Conservation (phyloP, 2,797 vertebrate species). For the Poecilia gillii region DNA sequence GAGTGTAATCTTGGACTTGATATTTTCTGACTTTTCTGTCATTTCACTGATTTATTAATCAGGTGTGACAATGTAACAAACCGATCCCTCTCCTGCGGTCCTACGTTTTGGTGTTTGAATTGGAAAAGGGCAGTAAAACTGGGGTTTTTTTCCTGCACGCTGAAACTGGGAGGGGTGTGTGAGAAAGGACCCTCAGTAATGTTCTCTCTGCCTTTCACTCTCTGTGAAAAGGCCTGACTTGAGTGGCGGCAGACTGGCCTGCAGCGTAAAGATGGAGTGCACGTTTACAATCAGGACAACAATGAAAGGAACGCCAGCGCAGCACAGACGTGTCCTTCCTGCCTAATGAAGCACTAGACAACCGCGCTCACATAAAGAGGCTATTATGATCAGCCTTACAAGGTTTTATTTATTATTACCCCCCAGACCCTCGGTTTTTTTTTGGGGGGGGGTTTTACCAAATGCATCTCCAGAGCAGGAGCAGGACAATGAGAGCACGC, state of each 20-base stretch:
- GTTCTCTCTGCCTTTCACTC: constrained; percentile 56
- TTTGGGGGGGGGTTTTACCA: background rate
- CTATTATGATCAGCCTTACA: constrained; percentile 58
- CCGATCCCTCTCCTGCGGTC: constrained; percentile 26
- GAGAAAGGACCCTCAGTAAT: constrained; percentile 30
- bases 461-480: constrained; percentile 51
- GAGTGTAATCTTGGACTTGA: constrained; percentile 1
- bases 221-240: constrained; percentile 63
- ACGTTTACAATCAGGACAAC: constrained; percentile 69
- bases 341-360: constrained; percentile 72
- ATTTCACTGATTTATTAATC: constrained; percentile 11
- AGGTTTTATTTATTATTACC: constrained; percentile 61
- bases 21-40: background rate
- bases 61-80: constrained; percentile 19
- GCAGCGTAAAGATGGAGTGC: constrained; percentile 66
- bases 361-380: constrained; percentile 56
- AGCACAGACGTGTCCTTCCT: constrained; percentile 61
- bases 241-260: constrained; percentile 65
- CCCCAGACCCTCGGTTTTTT: background rate
- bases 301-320: constrained; percentile 53
- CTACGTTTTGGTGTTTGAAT: background rate
- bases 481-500: constrained; percentile 52
- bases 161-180: constrained; percentile 22
- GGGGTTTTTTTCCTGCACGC: constrained; percentile 7
- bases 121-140: constrained; percentile 30